phyloP scores from a whole-genome alignment of 2,888 invertebrate species.

The Brachyptera putata region DNA sequence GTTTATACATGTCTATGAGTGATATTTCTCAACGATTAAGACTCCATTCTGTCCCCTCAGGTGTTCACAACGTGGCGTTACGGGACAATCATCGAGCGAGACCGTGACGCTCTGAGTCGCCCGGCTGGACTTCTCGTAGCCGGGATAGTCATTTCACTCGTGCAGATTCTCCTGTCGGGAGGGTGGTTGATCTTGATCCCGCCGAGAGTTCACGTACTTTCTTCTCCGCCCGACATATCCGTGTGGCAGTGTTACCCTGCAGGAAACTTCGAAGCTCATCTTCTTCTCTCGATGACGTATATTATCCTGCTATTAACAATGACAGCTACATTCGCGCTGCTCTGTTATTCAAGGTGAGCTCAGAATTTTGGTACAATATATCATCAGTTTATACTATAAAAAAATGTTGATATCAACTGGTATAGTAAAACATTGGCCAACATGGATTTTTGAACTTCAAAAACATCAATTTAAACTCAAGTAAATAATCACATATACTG shows the following conservation, averaged over 20 bases:
- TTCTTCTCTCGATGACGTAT: slow-evolving; percentile 32
- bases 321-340: slow-evolving; percentile 27
- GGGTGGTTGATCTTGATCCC: slow-evolving; percentile 46
- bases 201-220: slow-evolving; percentile 34
- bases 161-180: slow-evolving; percentile 44
- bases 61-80: slow-evolving; percentile 25
- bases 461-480: not conserved
- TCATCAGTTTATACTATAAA: no score
- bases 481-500: no score
- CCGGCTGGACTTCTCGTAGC: slow-evolving; percentile 43
- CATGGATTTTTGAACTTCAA: not conserved
- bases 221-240: not conserved
- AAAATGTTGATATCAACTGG: not conserved
- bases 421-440: not conserved
- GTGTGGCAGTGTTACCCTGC: slow-evolving; percentile 29
- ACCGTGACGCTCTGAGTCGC: not conserved
- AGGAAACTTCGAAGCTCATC: slow-evolving; percentile 30
- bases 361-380: no score
- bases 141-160: slow-evolving; percentile 40
- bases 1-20: no score
- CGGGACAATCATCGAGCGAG: not conserved
- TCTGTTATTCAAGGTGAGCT: slow-evolving; percentile 28
- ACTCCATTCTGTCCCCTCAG: slow-evolving; percentile 8
- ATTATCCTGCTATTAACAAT: slow-evolving; percentile 28
- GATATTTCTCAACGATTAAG: no score